Percentiles rank a stretch among this genome's conserved stretches.
Conservation (phyloP, 2,113 vertebrate genomes). For the Xerus inauris region DNA sequence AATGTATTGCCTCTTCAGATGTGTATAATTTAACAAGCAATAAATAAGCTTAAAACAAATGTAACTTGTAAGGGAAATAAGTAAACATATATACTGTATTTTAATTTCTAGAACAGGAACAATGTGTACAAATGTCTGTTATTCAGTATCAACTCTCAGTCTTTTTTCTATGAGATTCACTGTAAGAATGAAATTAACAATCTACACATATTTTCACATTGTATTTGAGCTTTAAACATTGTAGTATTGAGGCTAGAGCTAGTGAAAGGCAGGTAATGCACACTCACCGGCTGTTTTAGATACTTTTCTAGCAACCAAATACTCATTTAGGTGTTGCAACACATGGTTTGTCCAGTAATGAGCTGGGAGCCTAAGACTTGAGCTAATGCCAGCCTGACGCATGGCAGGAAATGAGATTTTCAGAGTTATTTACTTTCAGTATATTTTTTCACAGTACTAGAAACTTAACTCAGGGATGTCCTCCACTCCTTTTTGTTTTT, state of each 20-base stretch:
- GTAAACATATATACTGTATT: neutral
- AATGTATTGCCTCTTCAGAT: neutral
- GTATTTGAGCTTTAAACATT: neutral
- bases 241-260: neutral
- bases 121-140: neutral
- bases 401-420: neutral
- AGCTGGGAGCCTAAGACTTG: neutral
- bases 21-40: neutral
- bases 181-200: neutral
- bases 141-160: neutral
- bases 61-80: neutral
- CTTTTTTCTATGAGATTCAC: neutral
- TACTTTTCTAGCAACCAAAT: neutral
- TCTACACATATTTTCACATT: neutral
- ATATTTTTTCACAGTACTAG: too few relatives aligned
- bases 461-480: too few relatives aligned
- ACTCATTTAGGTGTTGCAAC: neutral
- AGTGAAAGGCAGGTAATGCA: neutral
- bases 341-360: neutral
- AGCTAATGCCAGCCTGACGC: neutral
- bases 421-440: neutral
- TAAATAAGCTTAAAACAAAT: slow-evolving; percentile 13
- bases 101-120: neutral
- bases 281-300: neutral
- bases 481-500: too few relatives aligned